Conservation (phyloP, 2,113 vertebrate species). For the Vireo altiloquus region DNA sequence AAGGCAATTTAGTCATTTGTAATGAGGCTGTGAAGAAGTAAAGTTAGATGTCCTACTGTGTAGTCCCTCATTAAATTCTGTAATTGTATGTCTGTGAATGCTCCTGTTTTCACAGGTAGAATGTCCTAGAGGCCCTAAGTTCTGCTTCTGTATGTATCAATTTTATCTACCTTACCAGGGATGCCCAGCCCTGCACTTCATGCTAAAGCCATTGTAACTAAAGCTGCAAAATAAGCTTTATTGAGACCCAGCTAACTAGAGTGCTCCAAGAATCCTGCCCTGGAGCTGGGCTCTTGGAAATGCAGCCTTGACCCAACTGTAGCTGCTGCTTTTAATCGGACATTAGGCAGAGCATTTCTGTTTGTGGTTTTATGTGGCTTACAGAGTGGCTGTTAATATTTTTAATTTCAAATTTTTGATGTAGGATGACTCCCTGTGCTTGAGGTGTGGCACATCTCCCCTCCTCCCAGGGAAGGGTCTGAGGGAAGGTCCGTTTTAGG, state of each 20-base stretch:
- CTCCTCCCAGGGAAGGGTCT: background rate
- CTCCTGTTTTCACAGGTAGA: background rate
- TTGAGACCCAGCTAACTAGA: background rate
- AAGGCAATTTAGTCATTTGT: background rate
- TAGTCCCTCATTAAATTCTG: background rate
- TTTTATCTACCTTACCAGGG: background rate
- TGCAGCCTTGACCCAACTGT: background rate
- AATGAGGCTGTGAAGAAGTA: background rate
- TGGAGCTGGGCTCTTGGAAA: background rate
- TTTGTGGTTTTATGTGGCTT: background rate
- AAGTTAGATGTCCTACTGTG: background rate
- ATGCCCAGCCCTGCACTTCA: background rate
- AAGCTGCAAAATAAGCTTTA: background rate
- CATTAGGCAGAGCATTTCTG: background rate
- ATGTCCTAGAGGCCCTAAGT: fast-evolving
- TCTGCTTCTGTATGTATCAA: background rate
- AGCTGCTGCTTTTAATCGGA: background rate
- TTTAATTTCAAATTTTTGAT: background rate
- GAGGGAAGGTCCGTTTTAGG: background rate
- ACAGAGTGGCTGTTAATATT: background rate
- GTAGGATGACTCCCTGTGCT: background rate
- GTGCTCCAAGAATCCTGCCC: background rate
- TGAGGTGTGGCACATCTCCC: background rate
- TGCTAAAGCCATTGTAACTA: background rate
- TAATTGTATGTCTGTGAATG: background rate